phyloP scores from a whole-genome alignment of 2,113 vertebrate genomes.

The Brachyhypopomus gauderio region DNA sequence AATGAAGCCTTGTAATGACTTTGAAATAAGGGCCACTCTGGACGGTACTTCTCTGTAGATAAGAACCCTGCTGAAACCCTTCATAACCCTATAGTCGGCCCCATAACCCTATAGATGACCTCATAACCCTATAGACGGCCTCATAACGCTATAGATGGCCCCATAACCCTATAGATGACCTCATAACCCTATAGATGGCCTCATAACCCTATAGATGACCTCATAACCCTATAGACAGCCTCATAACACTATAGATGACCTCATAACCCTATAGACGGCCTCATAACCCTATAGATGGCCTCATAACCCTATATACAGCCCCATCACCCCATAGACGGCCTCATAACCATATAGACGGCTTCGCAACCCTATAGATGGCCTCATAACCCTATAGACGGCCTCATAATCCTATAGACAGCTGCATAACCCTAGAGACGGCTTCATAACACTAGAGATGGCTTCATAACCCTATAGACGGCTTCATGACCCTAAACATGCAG shows the following conservation, averaged over 20 bases:
- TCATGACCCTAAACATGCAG: too few relatives aligned
- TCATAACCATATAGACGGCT: conserved; percentile 37
- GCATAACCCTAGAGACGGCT: conserved; percentile 46
- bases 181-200: too few relatives aligned
- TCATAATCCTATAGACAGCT: conserved; percentile 51
- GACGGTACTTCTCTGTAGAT: conserved; percentile 57
- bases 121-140: too few relatives aligned
- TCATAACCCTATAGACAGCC: too few relatives aligned
- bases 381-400: conserved; percentile 51
- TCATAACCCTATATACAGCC: conserved; percentile 18
- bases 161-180: too few relatives aligned
- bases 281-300: conserved; percentile 20
- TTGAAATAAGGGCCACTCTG: conserved; percentile 56
- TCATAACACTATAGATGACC: too few relatives aligned
- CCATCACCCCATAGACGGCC: conserved; percentile 15
- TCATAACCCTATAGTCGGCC: conserved; percentile 37
- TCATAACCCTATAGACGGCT: too few relatives aligned
- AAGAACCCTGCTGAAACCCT: conserved; percentile 25
- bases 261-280: too few relatives aligned
- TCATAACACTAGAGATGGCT: too few relatives aligned
- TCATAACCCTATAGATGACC: too few relatives aligned
- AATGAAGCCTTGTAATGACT: conserved; percentile 71
- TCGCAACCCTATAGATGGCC: conserved; percentile 51
- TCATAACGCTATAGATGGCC: too few relatives aligned
- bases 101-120: conserved; percentile 45